Conservation (phyloP, 2,113 vertebrate genomes). For the Psilopsiagon aurifrons region DNA sequence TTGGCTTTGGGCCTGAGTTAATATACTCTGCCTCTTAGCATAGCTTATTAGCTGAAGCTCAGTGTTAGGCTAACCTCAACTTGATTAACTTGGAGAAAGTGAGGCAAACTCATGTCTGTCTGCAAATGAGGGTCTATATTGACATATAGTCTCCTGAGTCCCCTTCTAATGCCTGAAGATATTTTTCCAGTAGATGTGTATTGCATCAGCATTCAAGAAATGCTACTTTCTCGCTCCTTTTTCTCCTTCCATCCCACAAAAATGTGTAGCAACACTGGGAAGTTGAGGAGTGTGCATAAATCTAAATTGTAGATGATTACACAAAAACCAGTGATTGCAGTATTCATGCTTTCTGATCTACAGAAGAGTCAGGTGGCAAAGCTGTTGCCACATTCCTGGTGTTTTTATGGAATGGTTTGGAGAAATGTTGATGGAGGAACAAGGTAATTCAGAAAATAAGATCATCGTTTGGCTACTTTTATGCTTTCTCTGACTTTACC, state of each 20-base stretch:
- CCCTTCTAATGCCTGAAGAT: not conserved
- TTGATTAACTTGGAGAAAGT: conserved; percentile 1
- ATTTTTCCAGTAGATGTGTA: not conserved
- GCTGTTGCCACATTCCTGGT: not conserved
- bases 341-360: not conserved
- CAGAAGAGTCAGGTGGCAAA: not conserved
- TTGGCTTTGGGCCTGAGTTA: conserved; percentile 26
- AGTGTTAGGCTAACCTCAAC: not conserved
- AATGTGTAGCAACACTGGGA: not conserved
- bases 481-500: not conserved
- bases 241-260: not conserved
- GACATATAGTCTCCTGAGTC: not conserved
- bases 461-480: not conserved
- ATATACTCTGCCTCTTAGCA: not conserved
- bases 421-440: not conserved
- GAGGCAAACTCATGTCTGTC: conserved; percentile 33
- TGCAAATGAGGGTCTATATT: not conserved
- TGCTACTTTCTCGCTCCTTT: not conserved
- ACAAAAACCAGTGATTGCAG: not conserved
- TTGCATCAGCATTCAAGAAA: not conserved
- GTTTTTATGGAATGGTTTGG: not conserved
- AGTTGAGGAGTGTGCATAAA: not conserved
- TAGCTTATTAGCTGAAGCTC: not conserved
- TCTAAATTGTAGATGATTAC: not conserved
- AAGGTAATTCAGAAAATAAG: not conserved